A percentile compares a stretch with the other conserved stretches of the same genome.
These are phyloP conservation scores for Acanthornis magna DNA, from an alignment of 2,797 vertebrate species.

Conservation along the genomic window DNA sequence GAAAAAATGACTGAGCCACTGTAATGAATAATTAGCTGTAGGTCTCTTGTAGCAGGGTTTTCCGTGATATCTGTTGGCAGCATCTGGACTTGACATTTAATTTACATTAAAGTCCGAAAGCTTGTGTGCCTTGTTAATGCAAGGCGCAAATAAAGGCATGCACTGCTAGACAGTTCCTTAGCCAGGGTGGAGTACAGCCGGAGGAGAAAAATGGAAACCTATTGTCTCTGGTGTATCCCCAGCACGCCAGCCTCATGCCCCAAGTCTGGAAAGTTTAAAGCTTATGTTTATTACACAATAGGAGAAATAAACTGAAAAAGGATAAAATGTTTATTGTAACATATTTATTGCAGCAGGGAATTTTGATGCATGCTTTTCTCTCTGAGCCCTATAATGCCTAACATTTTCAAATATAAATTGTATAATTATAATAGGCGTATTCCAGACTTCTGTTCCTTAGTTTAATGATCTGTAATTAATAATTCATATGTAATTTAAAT, in stretches of 20 bases:
- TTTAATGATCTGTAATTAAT: slow-evolving; percentile 41
- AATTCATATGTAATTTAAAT: slow-evolving; percentile 63
- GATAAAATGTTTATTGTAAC: not conserved
- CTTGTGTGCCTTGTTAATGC: slow-evolving; percentile 48
- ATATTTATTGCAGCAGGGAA: not conserved
- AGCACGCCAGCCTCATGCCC: not conserved
- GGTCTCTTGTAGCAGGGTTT: slow-evolving; percentile 45
- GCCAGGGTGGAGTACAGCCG: slow-evolving; percentile 64
- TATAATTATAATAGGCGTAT: not conserved
- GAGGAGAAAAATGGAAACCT: slow-evolving; percentile 76
- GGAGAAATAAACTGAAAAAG: slow-evolving; percentile 19
- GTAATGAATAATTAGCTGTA: slow-evolving; percentile 66
- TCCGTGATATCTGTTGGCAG: slow-evolving; percentile 37
- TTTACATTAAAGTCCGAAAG: slow-evolving; percentile 39
- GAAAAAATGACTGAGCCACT: slow-evolving; percentile 43
- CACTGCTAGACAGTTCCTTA: slow-evolving; percentile 56
- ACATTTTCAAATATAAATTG: not conserved
- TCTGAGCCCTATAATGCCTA: not conserved
- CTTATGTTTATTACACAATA: not conserved
- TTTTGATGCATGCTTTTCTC: not conserved
- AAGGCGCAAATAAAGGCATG: slow-evolving; percentile 50
- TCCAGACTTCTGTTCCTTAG: not conserved
- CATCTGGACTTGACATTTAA: slow-evolving; percentile 59
- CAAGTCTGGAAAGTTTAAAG: slow-evolving; percentile 59
- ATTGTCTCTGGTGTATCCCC: slow-evolving; percentile 76